Percentiles rank a stretch among this genome's conserved stretches.
phyloP scores from a whole-genome alignment of 1,140 invertebrate species.

The Yoshiicerus persimilis region DNA sequence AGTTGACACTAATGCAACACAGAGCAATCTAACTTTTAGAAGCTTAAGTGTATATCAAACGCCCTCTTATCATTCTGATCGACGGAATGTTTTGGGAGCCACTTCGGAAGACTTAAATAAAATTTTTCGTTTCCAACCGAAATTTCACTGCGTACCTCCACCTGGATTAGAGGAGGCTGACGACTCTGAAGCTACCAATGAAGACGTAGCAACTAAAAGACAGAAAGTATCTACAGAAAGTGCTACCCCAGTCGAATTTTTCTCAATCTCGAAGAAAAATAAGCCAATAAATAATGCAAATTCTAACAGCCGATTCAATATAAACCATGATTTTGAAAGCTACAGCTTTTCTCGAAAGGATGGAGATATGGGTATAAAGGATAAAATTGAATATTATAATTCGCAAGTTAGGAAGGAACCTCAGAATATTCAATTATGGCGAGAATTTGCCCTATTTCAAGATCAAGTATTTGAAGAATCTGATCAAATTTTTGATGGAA shows the following conservation, averaged over 20 bases:
- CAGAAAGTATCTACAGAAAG: neutral
- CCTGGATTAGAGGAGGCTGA: constrained; percentile 18
- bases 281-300: neutral
- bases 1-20: constrained; percentile 18
- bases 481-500: constrained; percentile 10
- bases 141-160: neutral
- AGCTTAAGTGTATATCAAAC: neutral
- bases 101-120: constrained; percentile 22
- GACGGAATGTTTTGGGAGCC: neutral
- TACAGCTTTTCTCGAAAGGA: constrained; percentile 14
- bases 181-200: neutral
- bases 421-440: constrained; percentile 43
- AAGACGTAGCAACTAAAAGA: neutral
- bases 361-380: constrained; percentile 4
- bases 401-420: constrained; percentile 30
- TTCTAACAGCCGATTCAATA: neutral
- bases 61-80: neutral
- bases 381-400: constrained; percentile 37
- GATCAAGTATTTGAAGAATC: constrained; percentile 41
- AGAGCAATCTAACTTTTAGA: neutral
- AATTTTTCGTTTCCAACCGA: neutral
- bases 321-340: neutral
- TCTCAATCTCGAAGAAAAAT: neutral
- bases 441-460: constrained; percentile 46
- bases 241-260: neutral